Percentiles rank a stretch among this genome's conserved stretches.
phyloP scores from a whole-genome alignment of 2,888 invertebrate genomes.

The Pseudoips prasinana region DNA sequence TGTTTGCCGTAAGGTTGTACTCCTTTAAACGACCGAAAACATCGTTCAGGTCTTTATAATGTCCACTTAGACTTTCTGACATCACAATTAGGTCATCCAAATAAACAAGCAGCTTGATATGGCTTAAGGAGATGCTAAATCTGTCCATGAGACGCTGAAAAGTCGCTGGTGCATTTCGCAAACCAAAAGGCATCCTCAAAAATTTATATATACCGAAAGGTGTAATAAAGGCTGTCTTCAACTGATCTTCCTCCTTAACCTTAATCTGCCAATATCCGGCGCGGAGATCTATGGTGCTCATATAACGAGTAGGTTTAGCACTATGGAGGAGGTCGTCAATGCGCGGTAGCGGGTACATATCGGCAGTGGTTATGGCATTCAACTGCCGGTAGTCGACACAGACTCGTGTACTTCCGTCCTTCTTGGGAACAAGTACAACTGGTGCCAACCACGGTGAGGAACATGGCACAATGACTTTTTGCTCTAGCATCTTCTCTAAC shows the following conservation, averaged over 20 bases:
- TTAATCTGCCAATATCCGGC: conserved; percentile 38
- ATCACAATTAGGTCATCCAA: conserved; percentile 40
- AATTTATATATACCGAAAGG: conserved; percentile 43
- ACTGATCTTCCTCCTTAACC: conserved; percentile 31
- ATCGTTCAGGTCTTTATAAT: conserved; percentile 29
- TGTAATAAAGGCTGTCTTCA: conserved; percentile 43
- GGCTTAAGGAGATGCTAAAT: conserved; percentile 16
- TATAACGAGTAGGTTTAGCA: conserved; percentile 29
- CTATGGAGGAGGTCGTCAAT: conserved; percentile 42
- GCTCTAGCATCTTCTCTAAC: conserved; percentile 36
- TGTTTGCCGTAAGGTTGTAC: no score
- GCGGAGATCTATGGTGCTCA: conserved; percentile 31
- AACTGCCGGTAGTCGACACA: conserved; percentile 45
- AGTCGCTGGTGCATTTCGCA: conserved; percentile 28
- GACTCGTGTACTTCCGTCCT: conserved; percentile 33
- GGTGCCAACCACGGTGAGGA: conserved; percentile 45
- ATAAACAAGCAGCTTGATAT: conserved; percentile 24
- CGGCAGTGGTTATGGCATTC: conserved; percentile 26
- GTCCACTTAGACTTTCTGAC: conserved; percentile 27
- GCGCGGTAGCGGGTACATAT: conserved; percentile 48
- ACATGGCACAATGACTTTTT: conserved; percentile 40
- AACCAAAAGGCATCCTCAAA: conserved; percentile 40
- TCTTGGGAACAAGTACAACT: conserved; percentile 46
- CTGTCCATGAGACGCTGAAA: conserved; percentile 30
- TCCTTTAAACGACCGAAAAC: conserved; percentile 23